A percentile compares a stretch with the other conserved stretches of the same genome.
phyloP scores from a whole-genome alignment of 2,113 vertebrate species.

The Callithrix jacchus region DNA sequence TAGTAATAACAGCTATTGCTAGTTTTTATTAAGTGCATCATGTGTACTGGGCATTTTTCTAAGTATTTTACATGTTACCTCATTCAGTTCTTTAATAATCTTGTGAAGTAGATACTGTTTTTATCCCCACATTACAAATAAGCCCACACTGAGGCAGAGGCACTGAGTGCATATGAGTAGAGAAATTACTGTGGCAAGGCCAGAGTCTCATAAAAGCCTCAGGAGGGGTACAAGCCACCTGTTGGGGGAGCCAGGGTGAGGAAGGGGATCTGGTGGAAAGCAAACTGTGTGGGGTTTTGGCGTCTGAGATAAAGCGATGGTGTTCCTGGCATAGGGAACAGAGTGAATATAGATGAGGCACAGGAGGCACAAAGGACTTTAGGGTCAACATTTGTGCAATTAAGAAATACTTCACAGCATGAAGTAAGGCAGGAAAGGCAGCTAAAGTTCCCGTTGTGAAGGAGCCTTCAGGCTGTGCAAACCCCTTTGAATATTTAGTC shows the following conservation, averaged over 20 bases:
- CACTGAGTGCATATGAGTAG: accelerated
- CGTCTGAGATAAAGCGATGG: background rate
- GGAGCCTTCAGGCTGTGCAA: background rate
- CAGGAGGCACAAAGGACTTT: accelerated
- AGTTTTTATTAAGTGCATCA: background rate
- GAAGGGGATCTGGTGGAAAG: background rate
- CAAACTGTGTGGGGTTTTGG: background rate
- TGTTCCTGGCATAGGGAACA: background rate
- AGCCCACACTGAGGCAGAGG: accelerated
- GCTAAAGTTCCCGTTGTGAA: no score
- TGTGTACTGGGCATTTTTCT: background rate
- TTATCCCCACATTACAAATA: background rate
- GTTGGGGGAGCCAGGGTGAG: background rate
- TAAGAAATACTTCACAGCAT: background rate
- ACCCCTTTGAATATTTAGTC: background rate
- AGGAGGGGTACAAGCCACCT: background rate
- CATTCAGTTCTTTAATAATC: background rate
- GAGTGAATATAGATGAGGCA: background rate
- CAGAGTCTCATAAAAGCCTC: background rate
- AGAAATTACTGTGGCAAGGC: background rate
- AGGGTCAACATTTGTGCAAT: background rate
- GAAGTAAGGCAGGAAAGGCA: background rate
- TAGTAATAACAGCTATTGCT: background rate
- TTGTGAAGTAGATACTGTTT: background rate
- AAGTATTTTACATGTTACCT: background rate